Base-by-base conservation (phyloP, 2,113 vertebrate species). In the Edolisoma coerulescens region DNA sequence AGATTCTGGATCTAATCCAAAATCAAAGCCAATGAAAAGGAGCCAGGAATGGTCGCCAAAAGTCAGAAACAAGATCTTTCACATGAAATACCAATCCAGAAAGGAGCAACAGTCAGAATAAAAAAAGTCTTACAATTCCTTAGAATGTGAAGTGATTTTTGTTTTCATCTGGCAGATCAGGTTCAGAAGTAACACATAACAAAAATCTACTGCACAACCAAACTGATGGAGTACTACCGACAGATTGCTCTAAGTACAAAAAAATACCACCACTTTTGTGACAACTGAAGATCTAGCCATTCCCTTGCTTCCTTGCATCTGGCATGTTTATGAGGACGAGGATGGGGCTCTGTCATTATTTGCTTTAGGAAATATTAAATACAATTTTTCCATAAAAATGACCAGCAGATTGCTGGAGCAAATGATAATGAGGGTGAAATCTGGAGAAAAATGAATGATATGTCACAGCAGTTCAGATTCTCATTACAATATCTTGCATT, bases 1-100 rank as follows among this genome's bases (percentile, higher is more conserved):
- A 96, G 92, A 94, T 96, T 96, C 93, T 97, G 95, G 94, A 96
- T 54, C 39, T 82, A 92, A 96, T 95, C 95, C 97, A 98, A 95
- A 96, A 95, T 44, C 76, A 92, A 95, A 97, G 88, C 68, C 92
- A 97, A 95, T 95, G 95, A 97, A 97, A 95, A 96, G 74, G 89
- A 97, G 93, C 81, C 84, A 97, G 95, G 97, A 97, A 97, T 61
- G 70, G 81, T 96, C 13, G 39, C 86, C 90, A 94, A 87, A 93
- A 94, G 59, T 92, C 82, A 78, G 82, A 74, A 98, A 97, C 70
- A 93, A 95, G 84, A 96, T 96, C 81, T 92, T 95, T 95, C 79
- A 94, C 79, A 93, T 71, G 60, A 97, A 97, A 93, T 85, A 74
- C 41, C 74, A 84, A 84, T 69, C 69, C 57, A 87, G 96, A 97